phyloP scores from a whole-genome alignment of 1,140 invertebrate species.

The Coboldia fuscipes region DNA sequence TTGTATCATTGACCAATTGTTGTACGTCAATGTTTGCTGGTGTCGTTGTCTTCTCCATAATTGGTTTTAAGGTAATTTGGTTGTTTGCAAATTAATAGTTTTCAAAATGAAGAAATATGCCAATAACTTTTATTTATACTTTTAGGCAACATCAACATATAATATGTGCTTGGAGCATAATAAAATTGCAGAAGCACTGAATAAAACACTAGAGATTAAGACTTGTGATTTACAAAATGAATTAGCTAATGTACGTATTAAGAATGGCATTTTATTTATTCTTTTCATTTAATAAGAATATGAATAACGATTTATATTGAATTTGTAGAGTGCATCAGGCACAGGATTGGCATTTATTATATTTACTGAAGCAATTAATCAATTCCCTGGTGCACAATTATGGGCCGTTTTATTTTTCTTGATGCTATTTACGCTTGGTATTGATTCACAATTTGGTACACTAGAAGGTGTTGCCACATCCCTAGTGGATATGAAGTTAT shows the following conservation, averaged over 20 bases:
- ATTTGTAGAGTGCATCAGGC: constrained; percentile 68
- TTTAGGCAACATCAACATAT: constrained; percentile 21
- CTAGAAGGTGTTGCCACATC: constrained; percentile 90
- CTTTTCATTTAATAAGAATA: too few relatives aligned
- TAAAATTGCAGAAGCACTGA: constrained; percentile 18
- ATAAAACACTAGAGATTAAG: constrained; percentile 38
- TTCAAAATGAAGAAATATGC: constrained; percentile 35
- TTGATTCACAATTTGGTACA: constrained; percentile 90
- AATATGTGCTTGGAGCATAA: constrained; percentile 28
- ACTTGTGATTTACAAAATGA: constrained; percentile 69
- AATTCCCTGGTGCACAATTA: constrained; percentile 82
- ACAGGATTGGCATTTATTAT: constrained; percentile 89
- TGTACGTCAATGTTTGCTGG: constrained; percentile 95
- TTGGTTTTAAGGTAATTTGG: constrained; percentile 75
- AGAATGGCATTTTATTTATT: constrained; percentile 1
- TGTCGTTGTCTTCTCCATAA: constrained; percentile 92
- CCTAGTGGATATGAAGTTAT: constrained; percentile 85
- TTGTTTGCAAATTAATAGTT: too few relatives aligned
- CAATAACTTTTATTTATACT: neutral
- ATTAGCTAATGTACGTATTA: constrained; percentile 58
- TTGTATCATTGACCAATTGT: constrained; percentile 87
- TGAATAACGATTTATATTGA: too few relatives aligned
- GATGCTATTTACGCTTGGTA: constrained; percentile 87
- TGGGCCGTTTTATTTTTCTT: constrained; percentile 90
- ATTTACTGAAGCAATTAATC: constrained; percentile 90